A percentile compares a stretch with the other conserved stretches of the same genome.
Conservation (phyloP, 2,113 vertebrate genomes). For the Corapipo altera region DNA sequence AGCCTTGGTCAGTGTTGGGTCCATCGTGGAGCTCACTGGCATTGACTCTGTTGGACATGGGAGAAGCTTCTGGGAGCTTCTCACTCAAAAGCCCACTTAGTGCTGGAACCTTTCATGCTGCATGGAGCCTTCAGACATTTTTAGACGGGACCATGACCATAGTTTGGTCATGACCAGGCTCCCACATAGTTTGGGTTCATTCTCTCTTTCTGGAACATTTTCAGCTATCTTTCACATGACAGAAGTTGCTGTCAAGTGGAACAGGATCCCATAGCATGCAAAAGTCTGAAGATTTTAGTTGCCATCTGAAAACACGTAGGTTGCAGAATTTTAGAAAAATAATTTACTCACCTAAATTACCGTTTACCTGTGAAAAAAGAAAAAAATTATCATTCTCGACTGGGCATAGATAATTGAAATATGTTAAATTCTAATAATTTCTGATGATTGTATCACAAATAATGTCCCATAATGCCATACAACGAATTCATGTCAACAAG, state of each 20-base stretch:
- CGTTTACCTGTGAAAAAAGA: neutral
- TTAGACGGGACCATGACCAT: neutral
- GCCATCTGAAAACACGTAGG: neutral
- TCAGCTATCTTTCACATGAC: neutral
- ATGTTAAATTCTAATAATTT: neutral
- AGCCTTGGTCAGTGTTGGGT: neutral
- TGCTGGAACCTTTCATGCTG: neutral
- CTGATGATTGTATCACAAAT: neutral
- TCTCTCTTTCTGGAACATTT: neutral
- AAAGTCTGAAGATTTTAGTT: neutral
- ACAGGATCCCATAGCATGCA: neutral
- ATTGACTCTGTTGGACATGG: neutral
- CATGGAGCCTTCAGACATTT: neutral
- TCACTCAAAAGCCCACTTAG: neutral
- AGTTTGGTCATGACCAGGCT: neutral
- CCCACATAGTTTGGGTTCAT: neutral
- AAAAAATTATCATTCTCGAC: neutral
- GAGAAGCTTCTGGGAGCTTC: neutral
- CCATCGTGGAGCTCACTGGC: neutral
- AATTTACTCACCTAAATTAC: neutral
- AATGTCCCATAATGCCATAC: neutral
- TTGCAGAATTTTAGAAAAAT: neutral
- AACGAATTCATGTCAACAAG: neutral
- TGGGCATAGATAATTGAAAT: neutral
- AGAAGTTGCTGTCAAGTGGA: neutral